Percentiles rank a stretch among this genome's conserved stretches.
phyloP scores from a whole-genome alignment of 2,113 vertebrate genomes.

The Tychaedon coryphoeus region DNA sequence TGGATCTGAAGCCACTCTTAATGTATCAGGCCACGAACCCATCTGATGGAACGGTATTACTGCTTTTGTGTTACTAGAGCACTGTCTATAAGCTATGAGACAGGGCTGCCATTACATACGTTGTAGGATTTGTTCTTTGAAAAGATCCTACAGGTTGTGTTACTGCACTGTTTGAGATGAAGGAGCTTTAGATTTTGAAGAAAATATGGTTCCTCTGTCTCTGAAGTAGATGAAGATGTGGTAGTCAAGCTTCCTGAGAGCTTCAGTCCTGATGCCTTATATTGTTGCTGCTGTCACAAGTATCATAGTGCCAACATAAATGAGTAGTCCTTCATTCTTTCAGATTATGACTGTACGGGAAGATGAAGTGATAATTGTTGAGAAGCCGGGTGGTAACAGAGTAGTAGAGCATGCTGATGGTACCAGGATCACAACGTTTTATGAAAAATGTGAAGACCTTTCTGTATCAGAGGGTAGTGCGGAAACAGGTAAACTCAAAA shows the following conservation, averaged over 20 bases:
- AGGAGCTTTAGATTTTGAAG: neutral
- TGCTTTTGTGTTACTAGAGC: neutral
- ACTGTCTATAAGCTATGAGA: neutral
- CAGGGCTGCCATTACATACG: neutral
- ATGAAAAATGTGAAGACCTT: constrained; percentile 62
- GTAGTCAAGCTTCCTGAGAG: neutral
- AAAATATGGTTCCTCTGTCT: neutral
- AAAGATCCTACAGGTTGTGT: neutral
- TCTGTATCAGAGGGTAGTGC: neutral
- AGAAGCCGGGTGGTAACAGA: constrained; percentile 73
- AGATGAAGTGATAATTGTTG: constrained; percentile 82
- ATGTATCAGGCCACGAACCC: constrained; percentile 82
- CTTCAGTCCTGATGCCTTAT: neutral
- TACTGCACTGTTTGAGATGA: neutral
- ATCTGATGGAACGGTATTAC: constrained; percentile 78
- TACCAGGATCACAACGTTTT: constrained; percentile 87
- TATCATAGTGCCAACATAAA: neutral
- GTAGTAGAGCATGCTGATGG: constrained; percentile 90
- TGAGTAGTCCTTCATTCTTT: neutral
- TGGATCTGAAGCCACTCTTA: constrained; percentile 67
- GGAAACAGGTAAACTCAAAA: constrained; percentile 52
- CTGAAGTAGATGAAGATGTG: neutral
- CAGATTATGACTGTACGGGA: constrained; percentile 88
- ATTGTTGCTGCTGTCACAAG: neutral
- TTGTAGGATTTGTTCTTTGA: neutral